Base-by-base conservation (phyloP, 1,140 invertebrate genomes). In the Contarinia nasturtii region DNA sequence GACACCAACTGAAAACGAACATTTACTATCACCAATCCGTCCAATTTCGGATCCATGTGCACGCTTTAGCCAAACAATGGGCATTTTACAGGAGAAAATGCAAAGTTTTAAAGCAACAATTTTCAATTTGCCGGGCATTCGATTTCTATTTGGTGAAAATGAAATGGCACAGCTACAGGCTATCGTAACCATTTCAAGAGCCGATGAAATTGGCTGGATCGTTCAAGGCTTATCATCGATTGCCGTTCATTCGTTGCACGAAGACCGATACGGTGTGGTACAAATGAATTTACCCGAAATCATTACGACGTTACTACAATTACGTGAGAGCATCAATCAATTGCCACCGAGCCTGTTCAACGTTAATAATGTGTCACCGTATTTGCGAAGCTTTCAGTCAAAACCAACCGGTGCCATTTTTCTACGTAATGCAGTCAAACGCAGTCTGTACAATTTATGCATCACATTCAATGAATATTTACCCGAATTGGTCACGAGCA, bases 201-300 rank as follows among this genome's bases (percentile, higher is more conserved):
- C 73, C n/a, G 73, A 82, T 54, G 67, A 74, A 1, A 69, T 85
- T 12, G 72, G 79, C 45, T 83, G 79, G 76, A 69, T 76, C 2
- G 69, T 68, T 14, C 77, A 84, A 63, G 76, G 77, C 2, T 66
- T 87, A 40, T 73, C 82, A 0, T 68, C 72, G 22, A 60, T 87
- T 15, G 70, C 73, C 27, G 73, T 74, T 2, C 64, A 72, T 33
- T 86, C 84, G 0, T 58, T 85, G 3, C 71, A 53, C 8, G 83
- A 87, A 65, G 85, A 87, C 63, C 71, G 69, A 47, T 86, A 76
- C 66, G 85, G 85, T 38, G 74, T 87, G 42, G 80, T 82, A 4
- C 84, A 86, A 55, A 80, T 79, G 59, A 80, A 85, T 62, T 60
- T 87, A 21, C 63, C 78, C 10, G 54, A 60, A 17, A 74, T 87